Evolutionary conservation across 2,888 invertebrate species (phyloP), one percentile per base, ranked within the genome.

Genomic region (Mesorhabditis sp.): DNA sequence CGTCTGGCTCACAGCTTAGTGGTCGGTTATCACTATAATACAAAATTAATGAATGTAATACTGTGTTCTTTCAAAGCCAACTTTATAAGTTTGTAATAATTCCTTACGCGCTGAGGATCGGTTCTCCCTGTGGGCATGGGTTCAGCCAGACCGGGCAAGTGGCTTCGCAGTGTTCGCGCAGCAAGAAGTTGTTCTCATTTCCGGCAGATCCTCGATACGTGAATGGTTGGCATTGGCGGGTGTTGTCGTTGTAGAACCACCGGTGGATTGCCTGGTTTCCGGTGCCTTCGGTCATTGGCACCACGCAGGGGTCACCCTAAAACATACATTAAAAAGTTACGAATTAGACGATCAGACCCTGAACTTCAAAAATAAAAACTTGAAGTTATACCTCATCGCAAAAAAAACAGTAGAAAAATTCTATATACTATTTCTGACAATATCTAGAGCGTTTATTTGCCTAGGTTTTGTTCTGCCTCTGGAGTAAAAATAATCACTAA

Each of bases 171-270:
- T 81, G 81, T 66, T 82, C 80, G 43, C 78, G 73, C 7, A 80
- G 70, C 7, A 77, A 65, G 72, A 85, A 84, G 68, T 83, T 84
- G 74, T 84, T 84, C 74, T 80, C 80, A 66, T 84, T 84, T 43
- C 84, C 84, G 13, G 76, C 80, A 42, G 75, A 71, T 67, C 82
- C 82, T 73, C 13, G 45, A 65, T 81, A 83, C 4, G 76, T 76
- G 73, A 83, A 83, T 43, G 77, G 79, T 61, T 80, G 76, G 66
- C 83, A 83, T 28, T 78, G 77, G 0, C 76, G 69, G 6, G 76
- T 74, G 7, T 77, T 73, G 41, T 72, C 68, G 62, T 80, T 80
- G 72, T 76, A 80, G 71, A 78, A 76, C 80, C 80, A 80, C 43
- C 80, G 62, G 0, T 72, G 71, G 43, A 78, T 64, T 6, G 70